phyloP scores from a whole-genome alignment of 2,797 vertebrate species.

The Buceros bicornis region DNA sequence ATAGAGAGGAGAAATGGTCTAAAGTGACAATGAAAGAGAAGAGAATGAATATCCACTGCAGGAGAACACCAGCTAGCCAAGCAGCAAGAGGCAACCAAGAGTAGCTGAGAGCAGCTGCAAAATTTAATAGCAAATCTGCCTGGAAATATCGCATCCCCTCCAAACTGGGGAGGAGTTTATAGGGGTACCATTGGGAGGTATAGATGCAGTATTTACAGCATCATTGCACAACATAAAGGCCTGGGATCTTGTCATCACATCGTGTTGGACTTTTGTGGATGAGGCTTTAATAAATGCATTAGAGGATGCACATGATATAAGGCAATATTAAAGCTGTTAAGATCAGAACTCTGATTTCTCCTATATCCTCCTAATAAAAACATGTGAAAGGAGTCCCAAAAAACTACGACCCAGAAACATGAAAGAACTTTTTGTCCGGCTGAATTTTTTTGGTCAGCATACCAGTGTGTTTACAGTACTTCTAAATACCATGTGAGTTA shows the following conservation, averaged over 20 bases:
- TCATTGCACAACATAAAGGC: background rate
- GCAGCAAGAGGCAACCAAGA: background rate
- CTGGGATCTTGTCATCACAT: background rate
- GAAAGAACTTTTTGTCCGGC: background rate
- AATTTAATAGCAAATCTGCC: background rate
- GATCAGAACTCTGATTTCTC: constrained; percentile 7
- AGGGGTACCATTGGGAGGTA: background rate
- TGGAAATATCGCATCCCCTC: background rate
- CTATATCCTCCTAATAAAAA: background rate
- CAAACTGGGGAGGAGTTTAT: background rate
- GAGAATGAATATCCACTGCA: background rate
- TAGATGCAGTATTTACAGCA: background rate
- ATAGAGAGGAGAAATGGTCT: background rate
- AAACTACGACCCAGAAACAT: background rate
- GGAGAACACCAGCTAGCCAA: background rate
- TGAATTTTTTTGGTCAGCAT: background rate
- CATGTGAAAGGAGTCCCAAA: background rate
- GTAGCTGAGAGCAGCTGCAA: background rate
- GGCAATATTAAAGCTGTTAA: background rate
- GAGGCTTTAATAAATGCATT: background rate
- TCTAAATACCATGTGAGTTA: constrained; percentile 41
- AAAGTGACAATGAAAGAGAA: background rate
- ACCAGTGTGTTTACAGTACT: background rate
- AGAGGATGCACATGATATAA: background rate
- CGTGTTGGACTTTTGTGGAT: background rate